Base-by-base conservation (phyloP, 2,888 invertebrate species). In the Synanthedon myopaeformis region DNA sequence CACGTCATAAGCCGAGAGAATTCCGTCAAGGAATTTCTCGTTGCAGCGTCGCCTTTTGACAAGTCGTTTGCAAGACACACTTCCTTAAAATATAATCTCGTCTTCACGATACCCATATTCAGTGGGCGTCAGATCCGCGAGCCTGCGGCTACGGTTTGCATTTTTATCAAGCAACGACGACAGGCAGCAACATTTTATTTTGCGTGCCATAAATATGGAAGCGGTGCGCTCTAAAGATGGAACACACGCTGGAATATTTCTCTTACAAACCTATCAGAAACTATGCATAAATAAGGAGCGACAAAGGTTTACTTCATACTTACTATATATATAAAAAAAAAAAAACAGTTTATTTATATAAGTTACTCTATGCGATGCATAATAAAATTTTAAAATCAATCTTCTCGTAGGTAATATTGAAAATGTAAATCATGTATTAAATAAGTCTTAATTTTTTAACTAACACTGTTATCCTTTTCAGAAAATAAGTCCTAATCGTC, bases 131-230 rank as follows among this genome's bases (percentile, higher is more conserved):
- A 64, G 63, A 66, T 64, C 61, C 66, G 63, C 66, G 62, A 70
- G 78, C 83, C 81, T 61, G 76, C 77, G 77, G 82, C 76, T 66
- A 74, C 69, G 76, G 82, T 83, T 84, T 84, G 85, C 83, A 85
- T 87, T 86, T 86, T 85, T 87, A 86, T 85, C 81, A 83, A 79
- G 68, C 73, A 74, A 76, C 76, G 79, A 72, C 74, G 79, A 79
- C 77, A 76, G 70, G 74, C 74, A 75, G 76, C 76, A 66, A 79
- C 82, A 83, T 83, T 84, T 84, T 84, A 82, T 83, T 82, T 78
- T 83, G 79, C 83, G 78, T 81, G 81, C 72, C 75, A 84, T 86
- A 86, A 85, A 86, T 85, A 86, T 85, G 80, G 74, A 84, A 76
- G 79, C 73, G 66, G 72, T 72, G 71, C 70, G 35, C 35, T 35